Evolutionary conservation across 2,888 invertebrate genomes (phyloP), one percentile per base, ranked within the genome.

Genomic region (Drosophila pegasa): DNA sequence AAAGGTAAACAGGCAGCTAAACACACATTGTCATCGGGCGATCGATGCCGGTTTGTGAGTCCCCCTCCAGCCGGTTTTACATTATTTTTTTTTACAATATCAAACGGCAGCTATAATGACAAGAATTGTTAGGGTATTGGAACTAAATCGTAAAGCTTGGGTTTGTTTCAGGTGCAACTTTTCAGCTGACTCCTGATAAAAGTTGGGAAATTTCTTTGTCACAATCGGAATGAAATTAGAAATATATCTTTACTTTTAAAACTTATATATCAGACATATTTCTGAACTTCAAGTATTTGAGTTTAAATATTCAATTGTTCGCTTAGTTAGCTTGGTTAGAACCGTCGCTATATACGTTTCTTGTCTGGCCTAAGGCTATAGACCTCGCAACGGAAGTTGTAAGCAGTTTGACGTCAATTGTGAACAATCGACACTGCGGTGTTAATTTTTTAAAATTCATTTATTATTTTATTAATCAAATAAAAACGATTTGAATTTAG

Each of bases 371-470:
- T 52, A 31, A 60, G 47, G 50, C 38, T 55, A 48, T 41, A 29
- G 54, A 48, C 40, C 40, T 48, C 35, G 16, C 56, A 54, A 59
- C 58, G 71, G 71, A 71, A 71, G 59, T 61, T 72, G 72, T 41
- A 62, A 67, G 43, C 31, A 35, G n/a, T 29, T 35, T 70, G 73
- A 74, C 74, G 73, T 74, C 78, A 75, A 73, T 75, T 67, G 62
- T 64, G 59, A 61, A 43, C 63, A 75, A 70, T 70, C 67, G 62
- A 55, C 83, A 83, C 66, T 43, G 51, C 20, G 35, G 35, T 67
- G 67, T 47, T 37, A 75, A 75, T 78, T 83, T 67, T 56, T 63
- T 59, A 60, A 71, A 83, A 83, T 80, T 83, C 72, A 75, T 80
- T 59, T 61, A 65, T 72, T 35, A 48, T 78, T 61, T 67, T 67